Conservation (phyloP, 2,888 invertebrate genomes). For the Dolichomitus sp. region DNA sequence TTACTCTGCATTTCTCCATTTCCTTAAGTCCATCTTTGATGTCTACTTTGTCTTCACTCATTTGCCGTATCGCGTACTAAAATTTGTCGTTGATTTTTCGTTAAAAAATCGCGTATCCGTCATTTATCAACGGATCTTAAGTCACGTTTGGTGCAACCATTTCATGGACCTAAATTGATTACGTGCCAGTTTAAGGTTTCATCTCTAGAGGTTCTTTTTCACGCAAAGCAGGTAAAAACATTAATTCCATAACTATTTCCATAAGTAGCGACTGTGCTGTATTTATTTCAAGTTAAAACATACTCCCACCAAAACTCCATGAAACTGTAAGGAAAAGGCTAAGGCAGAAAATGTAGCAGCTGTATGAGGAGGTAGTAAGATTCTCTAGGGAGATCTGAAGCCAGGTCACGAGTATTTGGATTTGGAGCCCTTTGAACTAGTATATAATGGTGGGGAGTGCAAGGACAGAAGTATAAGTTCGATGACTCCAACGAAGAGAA, state of each 20-base stretch:
- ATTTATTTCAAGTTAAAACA: background rate
- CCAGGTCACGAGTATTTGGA: conserved; percentile 9
- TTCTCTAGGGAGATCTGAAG: background rate
- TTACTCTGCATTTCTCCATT: conserved; percentile 2
- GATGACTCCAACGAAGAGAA: conserved; percentile 11
- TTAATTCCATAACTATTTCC: background rate
- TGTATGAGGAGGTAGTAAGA: background rate
- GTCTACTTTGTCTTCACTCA: background rate
- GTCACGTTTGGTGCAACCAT: background rate
- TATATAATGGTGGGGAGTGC: conserved; percentile 12
- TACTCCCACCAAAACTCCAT: background rate
- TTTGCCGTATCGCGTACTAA: background rate
- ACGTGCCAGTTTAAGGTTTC: background rate
- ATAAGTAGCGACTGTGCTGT: background rate
- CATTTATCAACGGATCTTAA: background rate
- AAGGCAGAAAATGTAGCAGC: background rate
- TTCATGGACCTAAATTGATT: background rate
- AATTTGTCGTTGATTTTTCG: background rate
- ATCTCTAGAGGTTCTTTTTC: background rate
- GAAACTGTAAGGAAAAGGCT: background rate
- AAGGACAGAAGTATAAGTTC: conserved; percentile 17
- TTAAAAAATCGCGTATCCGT: background rate
- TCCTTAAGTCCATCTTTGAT: background rate
- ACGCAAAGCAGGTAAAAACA: background rate
- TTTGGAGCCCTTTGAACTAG: conserved; percentile 1